phyloP scores from a whole-genome alignment of 2,113 vertebrate species.

The Istiophorus platypterus region DNA sequence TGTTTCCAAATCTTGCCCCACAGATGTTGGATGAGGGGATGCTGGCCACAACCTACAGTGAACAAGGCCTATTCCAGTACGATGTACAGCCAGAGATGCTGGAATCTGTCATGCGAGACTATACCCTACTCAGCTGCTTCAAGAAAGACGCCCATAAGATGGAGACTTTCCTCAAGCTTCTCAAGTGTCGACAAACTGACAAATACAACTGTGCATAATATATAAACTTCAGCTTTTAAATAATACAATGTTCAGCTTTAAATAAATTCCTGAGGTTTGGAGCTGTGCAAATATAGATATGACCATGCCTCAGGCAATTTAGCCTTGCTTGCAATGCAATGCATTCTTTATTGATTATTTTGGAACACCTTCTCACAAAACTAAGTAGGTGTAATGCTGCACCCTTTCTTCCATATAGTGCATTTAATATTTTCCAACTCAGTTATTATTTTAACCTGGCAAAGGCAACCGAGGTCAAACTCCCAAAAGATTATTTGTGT shows the following conservation, averaged over 20 bases:
- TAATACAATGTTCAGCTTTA: slow-evolving; percentile 57
- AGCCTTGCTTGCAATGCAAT: slow-evolving; percentile 49
- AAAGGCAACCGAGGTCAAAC: slow-evolving; percentile 62
- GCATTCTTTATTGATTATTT: slow-evolving; percentile 77
- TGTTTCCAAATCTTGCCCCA: slow-evolving; percentile 5
- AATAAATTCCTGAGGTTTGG: slow-evolving; percentile 62
- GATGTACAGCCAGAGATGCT: slow-evolving; percentile 72
- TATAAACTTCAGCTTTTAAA: slow-evolving; percentile 37
- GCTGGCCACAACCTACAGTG: slow-evolving; percentile 41
- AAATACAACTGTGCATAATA: slow-evolving; percentile 74
- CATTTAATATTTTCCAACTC: slow-evolving; percentile 57
- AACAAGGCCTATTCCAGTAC: slow-evolving; percentile 52
- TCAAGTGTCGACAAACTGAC: slow-evolving; percentile 82
- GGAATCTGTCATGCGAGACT: slow-evolving; percentile 81
- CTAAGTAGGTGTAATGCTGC: slow-evolving; percentile 73
- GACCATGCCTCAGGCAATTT: slow-evolving; percentile 58
- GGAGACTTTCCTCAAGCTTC: slow-evolving; percentile 85
- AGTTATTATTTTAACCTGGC: slow-evolving; percentile 74
- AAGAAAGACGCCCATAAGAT: slow-evolving; percentile 86
- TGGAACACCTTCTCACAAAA: slow-evolving; percentile 70
- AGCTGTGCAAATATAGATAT: slow-evolving; percentile 59
- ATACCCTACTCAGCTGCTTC: slow-evolving; percentile 81
- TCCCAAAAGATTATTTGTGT: slow-evolving; percentile 73
- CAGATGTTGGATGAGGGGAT: slow-evolving; percentile 82
- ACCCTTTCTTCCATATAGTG: slow-evolving; percentile 56